Percentiles rank a stretch among this genome's conserved stretches.
These are phyloP conservation scores for Myrmecobius fasciatus DNA, from an alignment of 2,113 vertebrate species.

Conservation along the genomic window DNA sequence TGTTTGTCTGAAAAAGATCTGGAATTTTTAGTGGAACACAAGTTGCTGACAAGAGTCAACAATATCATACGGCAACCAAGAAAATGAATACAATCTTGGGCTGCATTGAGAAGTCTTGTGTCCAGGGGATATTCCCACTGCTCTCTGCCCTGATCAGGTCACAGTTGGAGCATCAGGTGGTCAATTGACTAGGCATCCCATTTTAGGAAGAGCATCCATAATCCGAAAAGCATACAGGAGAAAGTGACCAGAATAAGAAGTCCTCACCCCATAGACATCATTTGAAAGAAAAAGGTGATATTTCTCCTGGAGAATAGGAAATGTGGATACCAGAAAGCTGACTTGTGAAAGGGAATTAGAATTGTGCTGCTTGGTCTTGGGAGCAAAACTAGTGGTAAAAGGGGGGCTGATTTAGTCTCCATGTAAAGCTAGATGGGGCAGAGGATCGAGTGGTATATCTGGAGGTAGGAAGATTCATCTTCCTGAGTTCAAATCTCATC, in stretches of 20 bases:
- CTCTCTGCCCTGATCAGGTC: not conserved
- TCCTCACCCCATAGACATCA: not conserved
- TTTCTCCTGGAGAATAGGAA: not conserved
- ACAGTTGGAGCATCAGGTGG: not conserved
- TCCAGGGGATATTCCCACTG: not conserved
- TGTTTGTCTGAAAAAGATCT: not conserved
- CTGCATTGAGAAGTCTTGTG: not conserved
- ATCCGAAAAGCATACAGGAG: not conserved
- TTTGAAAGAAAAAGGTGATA: not conserved
- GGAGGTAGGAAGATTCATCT: not conserved
- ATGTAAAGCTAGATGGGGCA: not conserved
- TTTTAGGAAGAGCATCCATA: not conserved
- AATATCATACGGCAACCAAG: not conserved
- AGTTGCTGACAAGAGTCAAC: not conserved
- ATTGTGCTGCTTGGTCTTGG: not conserved
- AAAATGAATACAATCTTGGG: not conserved
- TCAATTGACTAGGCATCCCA: not conserved
- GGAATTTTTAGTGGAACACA: not conserved
- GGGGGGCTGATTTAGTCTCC: not conserved
- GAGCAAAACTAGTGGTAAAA: not conserved
- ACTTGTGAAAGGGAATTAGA: not conserved
- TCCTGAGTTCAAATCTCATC: not conserved
- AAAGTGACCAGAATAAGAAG: not conserved
- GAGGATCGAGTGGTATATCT: not conserved
- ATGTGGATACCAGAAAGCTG: not conserved